A percentile compares a stretch with the other conserved stretches of the same genome.
These are phyloP conservation scores for Actinemys pallida DNA, from an alignment of 2,113 vertebrate genomes.

Conservation along the genomic window DNA sequence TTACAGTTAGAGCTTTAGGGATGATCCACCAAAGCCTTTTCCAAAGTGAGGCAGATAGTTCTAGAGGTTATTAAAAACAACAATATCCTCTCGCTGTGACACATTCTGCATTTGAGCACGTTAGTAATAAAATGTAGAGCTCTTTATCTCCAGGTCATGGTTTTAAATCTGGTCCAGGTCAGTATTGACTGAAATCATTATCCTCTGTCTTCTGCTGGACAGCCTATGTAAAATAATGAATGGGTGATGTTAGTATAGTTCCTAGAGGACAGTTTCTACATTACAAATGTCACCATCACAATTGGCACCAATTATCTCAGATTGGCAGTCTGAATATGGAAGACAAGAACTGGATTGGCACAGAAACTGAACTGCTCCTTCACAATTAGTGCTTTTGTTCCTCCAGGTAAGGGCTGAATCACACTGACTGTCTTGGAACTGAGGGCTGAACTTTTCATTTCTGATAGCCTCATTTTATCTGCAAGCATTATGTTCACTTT, in stretches of 20 bases:
- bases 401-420: not conserved
- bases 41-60: not conserved
- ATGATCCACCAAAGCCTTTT: accelerated
- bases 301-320: not conserved
- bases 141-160: not conserved
- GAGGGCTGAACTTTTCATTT: not conserved
- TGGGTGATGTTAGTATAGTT: accelerated
- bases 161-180: accelerated
- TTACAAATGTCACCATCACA: accelerated
- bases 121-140: accelerated
- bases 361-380: accelerated
- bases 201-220: not conserved
- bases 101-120: accelerated
- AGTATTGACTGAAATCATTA: not conserved
- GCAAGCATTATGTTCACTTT: accelerated
- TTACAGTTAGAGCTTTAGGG: not conserved
- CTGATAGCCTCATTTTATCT: not conserved
- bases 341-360: accelerated
- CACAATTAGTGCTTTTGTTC: accelerated
- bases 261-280: accelerated
- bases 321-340: accelerated
- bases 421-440: accelerated
- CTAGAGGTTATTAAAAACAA: not conserved
- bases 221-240: accelerated
- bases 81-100: not conserved